Conservation (phyloP, 2,113 vertebrate genomes). For the Chrysochloris asiatica region DNA sequence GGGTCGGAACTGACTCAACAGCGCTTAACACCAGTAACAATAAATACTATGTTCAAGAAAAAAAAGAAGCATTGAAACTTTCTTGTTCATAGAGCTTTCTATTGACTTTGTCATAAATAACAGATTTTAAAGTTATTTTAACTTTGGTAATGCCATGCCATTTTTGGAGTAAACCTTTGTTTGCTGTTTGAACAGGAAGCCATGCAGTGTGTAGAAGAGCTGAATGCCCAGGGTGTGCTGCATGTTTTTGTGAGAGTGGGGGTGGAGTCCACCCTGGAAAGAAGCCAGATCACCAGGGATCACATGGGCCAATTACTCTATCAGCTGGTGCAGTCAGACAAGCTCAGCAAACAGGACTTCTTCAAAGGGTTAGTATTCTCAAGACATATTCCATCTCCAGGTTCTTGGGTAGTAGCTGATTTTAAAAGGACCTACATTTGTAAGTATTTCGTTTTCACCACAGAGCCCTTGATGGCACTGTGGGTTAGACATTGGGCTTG, state of each 20-base stretch:
- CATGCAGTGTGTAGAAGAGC: conserved; percentile 95
- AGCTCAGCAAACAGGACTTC: conserved; percentile 92
- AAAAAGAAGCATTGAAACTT: too few relatives aligned
- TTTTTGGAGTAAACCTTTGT: not conserved
- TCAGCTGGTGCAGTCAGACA: conserved; percentile 91
- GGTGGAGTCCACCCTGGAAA: conserved; percentile 96
- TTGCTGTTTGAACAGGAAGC: conserved; percentile 89
- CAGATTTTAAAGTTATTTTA: conserved; percentile 31
- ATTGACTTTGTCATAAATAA: conserved; percentile 6
- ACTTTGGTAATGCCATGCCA: not conserved
- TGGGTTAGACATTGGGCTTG: too few relatives aligned
- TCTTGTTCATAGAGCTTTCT: conserved; percentile 10
- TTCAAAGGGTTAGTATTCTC: conserved; percentile 92
- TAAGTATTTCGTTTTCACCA: not conserved
- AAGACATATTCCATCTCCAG: not conserved
- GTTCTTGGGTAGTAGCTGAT: not conserved
- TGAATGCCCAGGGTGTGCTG: conserved; percentile 87
- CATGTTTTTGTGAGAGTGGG: conserved; percentile 92
- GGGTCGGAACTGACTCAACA: too few relatives aligned
- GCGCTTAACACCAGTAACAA: too few relatives aligned
- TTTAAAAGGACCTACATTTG: conserved; percentile 19
- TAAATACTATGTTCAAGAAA: too few relatives aligned
- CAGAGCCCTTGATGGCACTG: too few relatives aligned
- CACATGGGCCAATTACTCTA: conserved; percentile 95
- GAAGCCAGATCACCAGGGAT: conserved; percentile 96